Evolutionary conservation across 1,140 invertebrate species (phyloP), one percentile per base, ranked within the genome.

Genomic region (Drosophila tani): DNA sequence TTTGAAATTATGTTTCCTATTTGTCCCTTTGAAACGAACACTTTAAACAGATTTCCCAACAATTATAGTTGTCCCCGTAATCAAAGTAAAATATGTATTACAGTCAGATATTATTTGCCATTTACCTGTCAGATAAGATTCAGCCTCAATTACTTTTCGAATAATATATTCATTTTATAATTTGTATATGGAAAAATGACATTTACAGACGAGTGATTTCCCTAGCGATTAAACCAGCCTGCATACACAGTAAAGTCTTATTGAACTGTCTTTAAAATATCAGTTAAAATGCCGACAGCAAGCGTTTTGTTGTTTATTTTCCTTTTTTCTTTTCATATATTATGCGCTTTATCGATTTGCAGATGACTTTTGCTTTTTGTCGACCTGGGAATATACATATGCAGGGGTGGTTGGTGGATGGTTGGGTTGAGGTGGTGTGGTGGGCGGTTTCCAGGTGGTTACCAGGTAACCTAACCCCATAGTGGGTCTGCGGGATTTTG

Each of bases 301-400:
- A 53, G 6, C 7, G 32, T 15, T 66, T 53, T 11, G 27, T 53
- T 27, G 32, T 17, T 29, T 32, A n/a, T 12, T 41, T 49, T 24
- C 41, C 5, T 14, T 35, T 32, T 21, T 51, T 29, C 1, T 24
- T 24, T 47, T 3, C 45, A 49, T 35, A 38, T 73, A 50, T 69
- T 17, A 49, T 65, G 55, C 32, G 43, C 21, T 53, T 68, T 77
- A 77, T 77, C 50, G 75, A 77, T 77, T 77, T 45, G 27, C 55
- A 76, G 49, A 40, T 49, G 43, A 59, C 49, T 76, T 77, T 76
- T 60, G 40, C 47, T 55, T 76, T 75, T 40, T 55, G 27, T 58
- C 17, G 29, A 41, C 43, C 50, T 46, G 50, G 46, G 17, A 53
- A 15, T 35, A 35, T 35, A 0, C 17, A 2, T 19, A 17, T 2